A percentile compares a stretch with the other conserved stretches of the same genome.
phyloP scores from a whole-genome alignment of 2,113 vertebrate genomes.

The Tiliqua scincoides region DNA sequence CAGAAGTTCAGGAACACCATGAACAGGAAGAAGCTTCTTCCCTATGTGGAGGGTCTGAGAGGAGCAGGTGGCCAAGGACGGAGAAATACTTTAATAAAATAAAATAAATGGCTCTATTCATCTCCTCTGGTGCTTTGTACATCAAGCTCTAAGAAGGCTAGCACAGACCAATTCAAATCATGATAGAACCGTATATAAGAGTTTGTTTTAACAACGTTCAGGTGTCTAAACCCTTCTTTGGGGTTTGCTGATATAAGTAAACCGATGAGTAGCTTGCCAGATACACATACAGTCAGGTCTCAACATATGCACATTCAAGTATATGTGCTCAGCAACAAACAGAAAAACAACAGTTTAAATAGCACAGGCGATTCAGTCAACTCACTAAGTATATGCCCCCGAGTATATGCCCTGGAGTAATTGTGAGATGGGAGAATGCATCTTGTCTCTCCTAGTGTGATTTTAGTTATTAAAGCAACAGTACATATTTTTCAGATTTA shows the following conservation, averaged over 20 bases:
- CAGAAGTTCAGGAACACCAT: background rate
- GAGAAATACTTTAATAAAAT: background rate
- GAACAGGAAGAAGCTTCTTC: background rate
- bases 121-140: background rate
- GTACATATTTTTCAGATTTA: too few species aligned
- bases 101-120: background rate
- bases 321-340: too few species aligned
- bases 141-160: background rate
- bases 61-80: background rate
- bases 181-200: background rate
- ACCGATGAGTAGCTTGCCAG: background rate
- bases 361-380: too few species aligned
- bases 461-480: too few species aligned
- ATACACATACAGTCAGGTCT: background rate
- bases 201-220: background rate
- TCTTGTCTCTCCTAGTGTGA: too few species aligned
- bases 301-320: background rate
- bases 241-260: background rate
- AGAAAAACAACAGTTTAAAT: too few species aligned
- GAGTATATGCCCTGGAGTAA: too few species aligned
- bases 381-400: too few species aligned
- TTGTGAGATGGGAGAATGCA: too few species aligned
- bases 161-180: background rate
- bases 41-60: background rate
- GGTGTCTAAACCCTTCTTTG: background rate